Conservation (phyloP, 2,888 invertebrate species). For the Drosophila algonquin region DNA sequence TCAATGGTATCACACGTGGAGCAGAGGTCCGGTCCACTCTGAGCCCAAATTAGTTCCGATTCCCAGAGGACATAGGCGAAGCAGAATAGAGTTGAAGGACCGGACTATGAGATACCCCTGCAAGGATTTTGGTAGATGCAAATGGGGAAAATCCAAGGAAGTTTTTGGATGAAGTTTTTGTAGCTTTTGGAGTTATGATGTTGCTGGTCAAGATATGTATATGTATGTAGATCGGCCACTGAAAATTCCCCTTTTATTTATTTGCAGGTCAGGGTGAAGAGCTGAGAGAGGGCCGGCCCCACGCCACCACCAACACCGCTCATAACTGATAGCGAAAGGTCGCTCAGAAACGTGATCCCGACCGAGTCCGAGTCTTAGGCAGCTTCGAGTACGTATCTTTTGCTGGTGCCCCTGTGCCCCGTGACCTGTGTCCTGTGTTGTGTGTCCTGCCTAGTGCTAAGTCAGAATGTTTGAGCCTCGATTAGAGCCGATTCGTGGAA, state of each 20-base stretch:
- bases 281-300: neutral
- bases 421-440: neutral
- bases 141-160: too few relatives aligned
- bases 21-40: neutral
- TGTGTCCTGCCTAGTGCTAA: slow-evolving; percentile 26
- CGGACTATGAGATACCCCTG: neutral
- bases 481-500: slow-evolving; percentile 39
- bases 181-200: too few relatives aligned
- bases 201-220: too few relatives aligned
- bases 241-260: slow-evolving; percentile 23
- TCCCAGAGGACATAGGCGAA: slow-evolving; percentile 1
- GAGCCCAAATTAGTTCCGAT: slow-evolving; percentile 20
- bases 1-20: slow-evolving; percentile 16
- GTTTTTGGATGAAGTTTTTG: too few relatives aligned
- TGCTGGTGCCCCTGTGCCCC: neutral
- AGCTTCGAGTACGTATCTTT: neutral
- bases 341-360: slow-evolving; percentile 14
- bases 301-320: neutral
- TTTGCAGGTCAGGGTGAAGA: slow-evolving; percentile 35
- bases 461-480: slow-evolving; percentile 42
- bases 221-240: too few relatives aligned
- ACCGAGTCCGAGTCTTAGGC: neutral
- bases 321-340: slow-evolving; percentile 29
- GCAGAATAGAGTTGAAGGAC: neutral
- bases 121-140: too few relatives aligned